Evolutionary conservation across 2,797 vertebrate genomes (phyloP).

Genomic region (Streptopelia turtur): DNA sequence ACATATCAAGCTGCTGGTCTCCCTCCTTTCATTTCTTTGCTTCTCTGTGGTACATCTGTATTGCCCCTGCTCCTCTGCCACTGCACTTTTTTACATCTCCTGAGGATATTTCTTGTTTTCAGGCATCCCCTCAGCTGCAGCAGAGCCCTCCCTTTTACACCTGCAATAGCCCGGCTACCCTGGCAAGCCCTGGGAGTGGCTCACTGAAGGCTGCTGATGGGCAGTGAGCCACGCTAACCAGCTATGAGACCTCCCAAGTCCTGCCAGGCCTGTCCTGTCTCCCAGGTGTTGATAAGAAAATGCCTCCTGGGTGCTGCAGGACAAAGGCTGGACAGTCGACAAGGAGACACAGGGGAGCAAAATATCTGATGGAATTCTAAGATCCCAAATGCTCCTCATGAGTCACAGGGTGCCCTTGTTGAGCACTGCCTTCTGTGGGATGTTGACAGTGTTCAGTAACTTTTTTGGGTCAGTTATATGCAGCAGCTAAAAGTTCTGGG

Average conservation of each 20-base stretch:
- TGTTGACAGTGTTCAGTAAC: background rate
- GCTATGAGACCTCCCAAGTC: background rate
- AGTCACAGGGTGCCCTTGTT: background rate
- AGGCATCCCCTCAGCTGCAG: background rate
- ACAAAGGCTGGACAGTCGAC: rapidly evolving
- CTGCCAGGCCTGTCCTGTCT: background rate
- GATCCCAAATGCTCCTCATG: background rate
- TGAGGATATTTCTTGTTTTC: background rate
- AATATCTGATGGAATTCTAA: background rate
- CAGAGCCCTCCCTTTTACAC: background rate
- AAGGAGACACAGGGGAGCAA: background rate
- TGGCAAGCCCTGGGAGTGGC: rapidly evolving
- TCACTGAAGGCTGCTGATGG: background rate
- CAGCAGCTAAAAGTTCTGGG: background rate
- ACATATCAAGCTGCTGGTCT: background rate
- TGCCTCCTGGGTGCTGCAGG: background rate
- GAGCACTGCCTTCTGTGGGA: background rate
- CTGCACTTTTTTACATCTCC: background rate
- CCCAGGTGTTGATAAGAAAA: background rate
- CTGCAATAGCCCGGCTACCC: background rate
- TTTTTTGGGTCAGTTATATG: background rate
- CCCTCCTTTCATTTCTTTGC: background rate
- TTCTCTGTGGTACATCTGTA: background rate
- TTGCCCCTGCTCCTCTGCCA: background rate
- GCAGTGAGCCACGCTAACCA: background rate